These are phyloP conservation scores for Rhynchopsitta pachyrhyncha DNA, from an alignment of 2,113 vertebrate species.

Conservation along the genomic window DNA sequence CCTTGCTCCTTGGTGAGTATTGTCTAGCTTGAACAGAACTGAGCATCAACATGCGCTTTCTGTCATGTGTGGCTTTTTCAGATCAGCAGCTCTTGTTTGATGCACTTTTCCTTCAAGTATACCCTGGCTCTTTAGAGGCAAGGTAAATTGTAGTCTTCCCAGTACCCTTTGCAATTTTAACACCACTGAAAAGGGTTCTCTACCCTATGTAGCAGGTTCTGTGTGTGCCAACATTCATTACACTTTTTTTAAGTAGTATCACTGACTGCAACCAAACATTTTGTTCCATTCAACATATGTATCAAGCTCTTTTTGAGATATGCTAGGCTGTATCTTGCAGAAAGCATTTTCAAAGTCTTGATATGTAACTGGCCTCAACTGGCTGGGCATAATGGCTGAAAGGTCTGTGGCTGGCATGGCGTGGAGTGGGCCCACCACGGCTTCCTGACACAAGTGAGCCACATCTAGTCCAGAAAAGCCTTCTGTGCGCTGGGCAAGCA, in stretches of 20 bases:
- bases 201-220: slow-evolving; percentile 80
- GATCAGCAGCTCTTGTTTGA: slow-evolving; percentile 80
- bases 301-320: slow-evolving; percentile 99
- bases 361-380: slow-evolving; percentile 96
- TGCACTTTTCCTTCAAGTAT: slow-evolving; percentile 82
- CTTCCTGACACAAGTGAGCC: slow-evolving; percentile 96
- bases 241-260: slow-evolving; percentile 74
- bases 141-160: slow-evolving; percentile 77
- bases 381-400: slow-evolving; percentile 91
- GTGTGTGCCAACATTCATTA: slow-evolving; percentile 83
- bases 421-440: slow-evolving; percentile 90
- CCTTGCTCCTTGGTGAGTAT: slow-evolving; percentile 85
- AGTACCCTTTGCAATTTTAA: slow-evolving; percentile 79
- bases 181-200: slow-evolving; percentile 81
- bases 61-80: slow-evolving; percentile 81
- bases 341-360: slow-evolving; percentile 99
- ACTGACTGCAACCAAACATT: slow-evolving; percentile 99
- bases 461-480: slow-evolving; percentile 97
- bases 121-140: slow-evolving; percentile 80
- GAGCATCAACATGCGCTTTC: slow-evolving; percentile 82
- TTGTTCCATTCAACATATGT: slow-evolving; percentile 99
- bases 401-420: slow-evolving; percentile 91
- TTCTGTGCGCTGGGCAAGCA: slow-evolving; percentile 97
- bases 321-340: slow-evolving; percentile 99
- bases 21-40: slow-evolving; percentile 81